Base-by-base conservation (phyloP, 2,797 vertebrate species). In the Novumbra hubbsi region DNA sequence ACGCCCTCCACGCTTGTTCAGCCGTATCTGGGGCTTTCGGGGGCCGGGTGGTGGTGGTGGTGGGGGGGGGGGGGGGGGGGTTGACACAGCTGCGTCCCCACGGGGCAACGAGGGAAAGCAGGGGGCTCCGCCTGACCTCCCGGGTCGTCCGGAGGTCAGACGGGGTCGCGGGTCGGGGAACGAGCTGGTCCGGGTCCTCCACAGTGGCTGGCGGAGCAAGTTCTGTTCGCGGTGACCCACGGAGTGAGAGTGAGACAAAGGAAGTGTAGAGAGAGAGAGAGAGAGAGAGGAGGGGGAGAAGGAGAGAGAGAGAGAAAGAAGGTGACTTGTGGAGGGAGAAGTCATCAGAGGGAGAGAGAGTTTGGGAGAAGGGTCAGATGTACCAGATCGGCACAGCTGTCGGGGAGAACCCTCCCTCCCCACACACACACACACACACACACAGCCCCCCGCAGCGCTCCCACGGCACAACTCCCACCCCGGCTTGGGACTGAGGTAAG, bases 81-180 rank as follows among this genome's bases (percentile, higher is more conserved):
- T 72, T 4, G 73, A 62, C 30, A 73, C 62, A 78, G 76, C 84
- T 84, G 77, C 80, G 82, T 80, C 66, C 50, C 19, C 38, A n/a
- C 50, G 5, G n/a, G n/a, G n/a, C n/a, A 48, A 24, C 89, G 86
- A 86, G 89, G 88, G 82, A 83, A 73, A 78, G 70, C 81, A 76
- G 71, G 45, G 70, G 80, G 84, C 78, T 57, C 64, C 75, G 24
- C 12, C n/a, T 69, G 71, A 79, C 68, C 85, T 89, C 89, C 86
- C 79, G 74, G 80, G 75, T 77, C 73, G 27, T 15, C 5, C 17
- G 1, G 27, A 67, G 75, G 65, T 83, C 73, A 78, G 79, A 83
- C 71, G 14, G 70, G 12, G 30, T 62, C 57, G 12, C 11, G 77
- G n/a, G 11, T 49, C 63, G n/a, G 7, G 50, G 50, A 48, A 27